Evolutionary conservation across 2,113 vertebrate species (phyloP).

Genomic region (Casuarius casuarius): DNA sequence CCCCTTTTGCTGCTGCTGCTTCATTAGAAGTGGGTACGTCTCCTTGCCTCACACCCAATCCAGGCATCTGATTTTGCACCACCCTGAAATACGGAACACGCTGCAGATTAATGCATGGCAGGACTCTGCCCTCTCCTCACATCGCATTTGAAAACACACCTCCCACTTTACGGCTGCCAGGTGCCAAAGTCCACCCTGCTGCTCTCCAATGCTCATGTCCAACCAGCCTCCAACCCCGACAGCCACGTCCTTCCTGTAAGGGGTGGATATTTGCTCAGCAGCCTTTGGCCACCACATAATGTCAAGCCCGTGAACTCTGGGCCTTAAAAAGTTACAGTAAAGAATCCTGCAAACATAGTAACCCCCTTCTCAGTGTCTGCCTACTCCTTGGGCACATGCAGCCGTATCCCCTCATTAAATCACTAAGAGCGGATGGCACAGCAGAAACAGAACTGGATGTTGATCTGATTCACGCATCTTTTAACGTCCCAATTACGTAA

Average conservation of each 20-base stretch:
- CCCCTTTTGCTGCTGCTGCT: not conserved
- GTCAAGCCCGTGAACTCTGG: not conserved
- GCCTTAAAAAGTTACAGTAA: not conserved
- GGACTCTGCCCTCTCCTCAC: conserved; percentile 54
- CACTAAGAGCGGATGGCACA: not conserved
- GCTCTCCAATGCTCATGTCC: not conserved
- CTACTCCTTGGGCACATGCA: not conserved
- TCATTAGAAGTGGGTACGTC: conserved; percentile 18
- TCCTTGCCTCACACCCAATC: conserved; percentile 35
- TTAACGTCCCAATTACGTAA: not conserved
- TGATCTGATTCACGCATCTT: fast-evolving
- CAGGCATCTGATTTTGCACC: conserved; percentile 41
- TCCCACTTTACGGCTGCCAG: not conserved
- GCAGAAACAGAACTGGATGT: not conserved
- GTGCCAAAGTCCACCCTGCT: not conserved
- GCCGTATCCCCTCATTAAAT: not conserved
- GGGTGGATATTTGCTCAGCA: fast-evolving
- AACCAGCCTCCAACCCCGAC: not conserved
- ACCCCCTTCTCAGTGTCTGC: not conserved
- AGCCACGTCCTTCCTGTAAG: not conserved
- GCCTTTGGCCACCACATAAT: not conserved
- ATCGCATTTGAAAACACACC: not conserved
- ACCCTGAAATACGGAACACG: conserved; percentile 12
- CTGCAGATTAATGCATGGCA: not conserved
- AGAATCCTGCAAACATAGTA: not conserved